phyloP scores from a whole-genome alignment of 2,888 invertebrate species.

The Tenthredo notha region DNA sequence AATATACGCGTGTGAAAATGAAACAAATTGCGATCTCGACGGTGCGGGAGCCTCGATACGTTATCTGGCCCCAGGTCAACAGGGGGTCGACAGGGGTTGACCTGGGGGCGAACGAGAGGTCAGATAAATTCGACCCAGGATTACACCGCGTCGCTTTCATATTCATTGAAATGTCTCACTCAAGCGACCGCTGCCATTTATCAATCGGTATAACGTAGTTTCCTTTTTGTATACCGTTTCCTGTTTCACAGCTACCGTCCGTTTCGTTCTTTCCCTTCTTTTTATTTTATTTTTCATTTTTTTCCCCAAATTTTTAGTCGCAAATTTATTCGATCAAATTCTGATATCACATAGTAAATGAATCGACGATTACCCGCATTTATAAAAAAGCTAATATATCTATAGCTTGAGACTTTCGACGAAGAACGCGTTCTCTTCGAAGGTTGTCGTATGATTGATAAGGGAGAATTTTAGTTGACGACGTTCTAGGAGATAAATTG shows the following conservation, averaged over 20 bases:
- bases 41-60: constrained; percentile 70
- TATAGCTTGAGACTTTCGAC: not conserved
- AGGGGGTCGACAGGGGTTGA: constrained; percentile 56
- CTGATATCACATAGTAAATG: not conserved
- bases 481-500: constrained; percentile 40
- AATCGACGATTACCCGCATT: not conserved
- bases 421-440: not conserved
- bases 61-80: constrained; percentile 66
- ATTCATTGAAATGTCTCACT: constrained; percentile 75
- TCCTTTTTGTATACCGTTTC: constrained; percentile 25
- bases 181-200: constrained; percentile 71
- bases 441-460: constrained; percentile 25
- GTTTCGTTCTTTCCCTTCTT: not conserved
- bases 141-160: constrained; percentile 76
- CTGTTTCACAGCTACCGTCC: not conserved
- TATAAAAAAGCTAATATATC: not conserved
- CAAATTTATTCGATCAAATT: not conserved
- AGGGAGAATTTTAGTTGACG: constrained; percentile 18
- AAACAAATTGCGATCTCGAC: constrained; percentile 72
- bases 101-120: constrained; percentile 58
- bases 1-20: constrained; percentile 67
- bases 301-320: not conserved
- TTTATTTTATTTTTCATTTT: not conserved
- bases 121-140: constrained; percentile 74
- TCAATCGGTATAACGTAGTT: constrained; percentile 53